Percentiles rank a stretch among this genome's conserved stretches.
These are phyloP conservation scores for Microctonus brassicae DNA, from an alignment of 2,888 invertebrate genomes.

Conservation along the genomic window DNA sequence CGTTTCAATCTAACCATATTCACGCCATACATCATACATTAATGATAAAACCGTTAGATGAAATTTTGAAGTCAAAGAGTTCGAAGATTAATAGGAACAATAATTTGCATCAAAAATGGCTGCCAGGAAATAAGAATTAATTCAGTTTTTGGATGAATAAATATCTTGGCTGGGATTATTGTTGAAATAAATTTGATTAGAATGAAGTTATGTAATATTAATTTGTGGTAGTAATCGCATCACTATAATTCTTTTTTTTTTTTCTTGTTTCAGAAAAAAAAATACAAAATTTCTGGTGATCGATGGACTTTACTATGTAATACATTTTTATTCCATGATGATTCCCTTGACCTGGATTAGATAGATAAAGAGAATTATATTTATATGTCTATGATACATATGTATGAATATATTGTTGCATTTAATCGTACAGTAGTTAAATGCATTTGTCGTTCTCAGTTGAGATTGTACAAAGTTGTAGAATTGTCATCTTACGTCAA, in stretches of 20 bases:
- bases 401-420: background rate
- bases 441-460: background rate
- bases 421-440: background rate
- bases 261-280: background rate
- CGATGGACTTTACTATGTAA: slow-evolving; percentile 16
- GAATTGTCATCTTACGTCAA: slow-evolving; percentile 7
- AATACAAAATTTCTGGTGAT: slow-evolving; percentile 25
- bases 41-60: background rate
- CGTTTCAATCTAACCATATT: background rate
- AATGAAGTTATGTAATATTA: background rate
- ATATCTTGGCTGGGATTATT: background rate
- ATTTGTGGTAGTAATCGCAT: background rate
- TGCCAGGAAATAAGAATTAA: too few species aligned
- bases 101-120: too few species aligned
- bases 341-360: slow-evolving; percentile 33
- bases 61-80: too few species aligned
- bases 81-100: too few species aligned
- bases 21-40: background rate
- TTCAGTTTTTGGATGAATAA: background rate
- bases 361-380: slow-evolving; percentile 1
- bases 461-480: background rate
- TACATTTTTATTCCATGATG: background rate
- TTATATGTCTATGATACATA: background rate
- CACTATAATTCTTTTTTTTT: background rate
- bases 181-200: background rate